A percentile compares a stretch with the other conserved stretches of the same genome.
These are phyloP conservation scores for Capra hircus DNA, from an alignment of 2,113 vertebrate species.

Conservation along the genomic window DNA sequence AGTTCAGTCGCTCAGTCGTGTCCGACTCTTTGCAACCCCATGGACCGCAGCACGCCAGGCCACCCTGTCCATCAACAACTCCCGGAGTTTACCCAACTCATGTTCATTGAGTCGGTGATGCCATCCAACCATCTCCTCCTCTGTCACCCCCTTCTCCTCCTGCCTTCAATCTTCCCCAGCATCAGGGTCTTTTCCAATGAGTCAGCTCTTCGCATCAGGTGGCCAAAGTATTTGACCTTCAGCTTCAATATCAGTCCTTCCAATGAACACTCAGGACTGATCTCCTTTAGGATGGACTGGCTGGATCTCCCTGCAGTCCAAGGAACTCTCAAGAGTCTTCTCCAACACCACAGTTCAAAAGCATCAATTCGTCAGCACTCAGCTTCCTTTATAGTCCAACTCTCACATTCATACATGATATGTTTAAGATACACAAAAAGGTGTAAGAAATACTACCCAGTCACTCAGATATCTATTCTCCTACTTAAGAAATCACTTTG, in stretches of 20 bases:
- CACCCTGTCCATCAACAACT: background rate
- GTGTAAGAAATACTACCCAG: background rate
- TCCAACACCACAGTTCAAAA: background rate
- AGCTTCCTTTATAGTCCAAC: background rate
- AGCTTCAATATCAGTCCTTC: background rate
- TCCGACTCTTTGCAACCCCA: background rate
- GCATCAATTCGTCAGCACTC: background rate
- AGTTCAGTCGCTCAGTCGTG: background rate
- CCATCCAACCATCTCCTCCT: background rate
- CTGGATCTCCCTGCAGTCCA: background rate
- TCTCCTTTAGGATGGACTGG: background rate
- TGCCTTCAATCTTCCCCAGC: background rate
- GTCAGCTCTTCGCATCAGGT: background rate
- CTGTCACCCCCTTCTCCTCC: background rate
- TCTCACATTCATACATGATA: background rate
- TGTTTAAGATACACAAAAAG: background rate
- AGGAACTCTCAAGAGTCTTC: background rate
- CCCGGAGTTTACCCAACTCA: fast-evolving
- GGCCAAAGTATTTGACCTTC: background rate
- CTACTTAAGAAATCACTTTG: background rate
- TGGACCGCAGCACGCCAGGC: background rate
- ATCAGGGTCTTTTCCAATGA: background rate
- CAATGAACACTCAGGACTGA: background rate
- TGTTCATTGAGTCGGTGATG: background rate
- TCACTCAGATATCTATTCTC: background rate